Evolutionary conservation across 1,140 invertebrate genomes (phyloP).

Genomic region (Calliopsis andreniformis): DNA sequence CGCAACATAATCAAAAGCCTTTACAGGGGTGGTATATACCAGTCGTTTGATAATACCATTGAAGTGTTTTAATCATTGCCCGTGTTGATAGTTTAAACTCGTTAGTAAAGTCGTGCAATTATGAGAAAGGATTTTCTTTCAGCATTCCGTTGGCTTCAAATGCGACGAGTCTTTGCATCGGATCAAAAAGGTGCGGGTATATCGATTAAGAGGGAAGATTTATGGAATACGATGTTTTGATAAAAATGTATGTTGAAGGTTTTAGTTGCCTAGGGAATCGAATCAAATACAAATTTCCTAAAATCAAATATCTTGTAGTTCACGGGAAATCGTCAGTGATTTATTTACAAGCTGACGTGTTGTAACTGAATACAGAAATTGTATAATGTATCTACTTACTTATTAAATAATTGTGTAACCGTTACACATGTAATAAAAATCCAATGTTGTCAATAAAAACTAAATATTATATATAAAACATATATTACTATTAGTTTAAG

Average conservation of each 20-base stretch:
- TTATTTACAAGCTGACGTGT: slow-evolving; percentile 64
- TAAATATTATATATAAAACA: slow-evolving; percentile 64
- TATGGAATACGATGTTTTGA: not conserved
- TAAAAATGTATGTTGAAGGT: slow-evolving; percentile 16
- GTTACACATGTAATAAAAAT: slow-evolving; percentile 77
- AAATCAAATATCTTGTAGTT: slow-evolving; percentile 60
- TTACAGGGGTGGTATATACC: slow-evolving; percentile 1
- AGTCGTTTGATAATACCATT: not conserved
- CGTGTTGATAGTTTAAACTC: slow-evolving; percentile 38
- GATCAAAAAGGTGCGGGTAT: slow-evolving; percentile 7
- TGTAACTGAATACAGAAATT: slow-evolving; percentile 59
- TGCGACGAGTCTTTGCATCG: not conserved
- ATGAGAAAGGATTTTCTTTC: not conserved
- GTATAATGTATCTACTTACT: slow-evolving; percentile 73
- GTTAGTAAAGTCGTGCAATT: slow-evolving; percentile 32
- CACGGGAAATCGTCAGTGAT: slow-evolving; percentile 44
- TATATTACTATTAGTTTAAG: not conserved
- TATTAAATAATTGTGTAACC: slow-evolving; percentile 72
- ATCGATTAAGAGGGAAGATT: not conserved
- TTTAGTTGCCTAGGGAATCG: slow-evolving; percentile 42
- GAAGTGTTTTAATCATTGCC: slow-evolving; percentile 37
- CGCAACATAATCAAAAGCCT: slow-evolving; percentile 36
- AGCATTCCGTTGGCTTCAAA: not conserved
- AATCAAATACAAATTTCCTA: slow-evolving; percentile 50
- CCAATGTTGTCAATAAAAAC: slow-evolving; percentile 78